phyloP scores from a whole-genome alignment of 2,113 vertebrate species.

The Piaya cayana region DNA sequence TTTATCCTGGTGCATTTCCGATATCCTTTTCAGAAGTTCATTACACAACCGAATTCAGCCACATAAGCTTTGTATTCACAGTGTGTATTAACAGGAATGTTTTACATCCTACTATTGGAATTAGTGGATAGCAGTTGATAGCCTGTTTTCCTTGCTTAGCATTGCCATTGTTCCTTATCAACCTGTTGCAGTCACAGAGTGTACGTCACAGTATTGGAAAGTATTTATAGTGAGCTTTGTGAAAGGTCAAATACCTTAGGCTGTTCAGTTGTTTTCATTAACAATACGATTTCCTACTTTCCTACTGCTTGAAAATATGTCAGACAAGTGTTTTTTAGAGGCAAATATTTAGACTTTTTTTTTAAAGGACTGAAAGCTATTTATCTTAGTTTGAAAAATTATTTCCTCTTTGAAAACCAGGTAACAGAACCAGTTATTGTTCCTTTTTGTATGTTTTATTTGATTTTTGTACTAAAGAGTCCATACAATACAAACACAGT shows the following conservation, averaged over 20 bases:
- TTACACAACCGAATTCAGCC: not conserved
- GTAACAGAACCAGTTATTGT: not conserved
- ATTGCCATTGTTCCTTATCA: slow-evolving; percentile 45
- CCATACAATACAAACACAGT: not conserved
- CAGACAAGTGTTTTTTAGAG: not conserved
- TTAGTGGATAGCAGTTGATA: not conserved
- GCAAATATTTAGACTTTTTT: not conserved
- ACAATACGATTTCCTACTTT: slow-evolving; percentile 8
- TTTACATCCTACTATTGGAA: not conserved
- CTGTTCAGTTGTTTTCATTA: slow-evolving; percentile 47
- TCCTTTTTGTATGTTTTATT: not conserved
- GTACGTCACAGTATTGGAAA: slow-evolving; percentile 12
- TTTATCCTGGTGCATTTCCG: not conserved
- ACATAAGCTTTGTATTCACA: not conserved
- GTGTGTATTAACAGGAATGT: not conserved
- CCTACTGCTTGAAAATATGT: not conserved
- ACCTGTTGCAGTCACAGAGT: slow-evolving; percentile 41
- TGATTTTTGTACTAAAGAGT: not conserved
- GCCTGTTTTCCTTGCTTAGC: not conserved
- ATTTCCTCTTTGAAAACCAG: not conserved
- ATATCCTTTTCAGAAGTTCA: not conserved
- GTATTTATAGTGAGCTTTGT: slow-evolving; percentile 51
- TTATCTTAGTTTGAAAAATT: slow-evolving; percentile 11
- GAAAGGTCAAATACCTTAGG: slow-evolving; percentile 46
- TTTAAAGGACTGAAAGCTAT: no score